Evolutionary conservation across 1,140 invertebrate genomes (phyloP).

Genomic region (Notospermus geniculatus): DNA sequence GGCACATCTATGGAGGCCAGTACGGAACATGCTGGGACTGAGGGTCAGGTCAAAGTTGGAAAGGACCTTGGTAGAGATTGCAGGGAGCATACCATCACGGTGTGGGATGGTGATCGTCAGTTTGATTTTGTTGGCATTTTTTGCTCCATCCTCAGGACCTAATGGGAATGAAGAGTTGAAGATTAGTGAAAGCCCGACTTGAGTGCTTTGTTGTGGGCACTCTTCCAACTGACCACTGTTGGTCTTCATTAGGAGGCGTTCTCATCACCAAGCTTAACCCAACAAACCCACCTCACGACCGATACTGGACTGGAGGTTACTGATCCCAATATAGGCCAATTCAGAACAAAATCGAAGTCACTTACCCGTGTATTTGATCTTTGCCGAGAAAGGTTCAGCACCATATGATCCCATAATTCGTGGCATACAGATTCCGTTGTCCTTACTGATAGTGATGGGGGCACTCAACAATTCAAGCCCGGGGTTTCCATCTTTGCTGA

Average conservation of each 20-base stretch:
- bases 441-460: slow-evolving; percentile 34
- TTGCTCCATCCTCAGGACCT: slow-evolving; percentile 42
- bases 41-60: slow-evolving; percentile 55
- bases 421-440: slow-evolving; percentile 49
- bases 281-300: too few relatives aligned
- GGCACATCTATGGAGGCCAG: slow-evolving; percentile 52
- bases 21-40: slow-evolving; percentile 43
- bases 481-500: slow-evolving; percentile 49
- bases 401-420: slow-evolving; percentile 38
- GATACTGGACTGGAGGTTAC: not conserved
- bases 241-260: too few relatives aligned
- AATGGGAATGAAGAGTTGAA: slow-evolving; percentile 11
- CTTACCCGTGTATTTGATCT: slow-evolving; percentile 54
- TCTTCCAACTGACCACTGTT: too few relatives aligned
- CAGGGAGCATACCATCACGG: slow-evolving; percentile 54
- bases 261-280: too few relatives aligned
- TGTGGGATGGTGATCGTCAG: slow-evolving; percentile 53
- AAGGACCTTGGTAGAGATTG: slow-evolving; percentile 49
- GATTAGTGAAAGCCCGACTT: too few relatives aligned
- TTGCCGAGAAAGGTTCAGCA: slow-evolving; percentile 55
- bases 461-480: slow-evolving; percentile 51
- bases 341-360: not conserved
- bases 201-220: not conserved
- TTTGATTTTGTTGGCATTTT: slow-evolving; percentile 46
- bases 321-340: not conserved